These are phyloP conservation scores for Argynnis bischoffii DNA, from an alignment of 2,888 invertebrate genomes.

Conservation along the genomic window DNA sequence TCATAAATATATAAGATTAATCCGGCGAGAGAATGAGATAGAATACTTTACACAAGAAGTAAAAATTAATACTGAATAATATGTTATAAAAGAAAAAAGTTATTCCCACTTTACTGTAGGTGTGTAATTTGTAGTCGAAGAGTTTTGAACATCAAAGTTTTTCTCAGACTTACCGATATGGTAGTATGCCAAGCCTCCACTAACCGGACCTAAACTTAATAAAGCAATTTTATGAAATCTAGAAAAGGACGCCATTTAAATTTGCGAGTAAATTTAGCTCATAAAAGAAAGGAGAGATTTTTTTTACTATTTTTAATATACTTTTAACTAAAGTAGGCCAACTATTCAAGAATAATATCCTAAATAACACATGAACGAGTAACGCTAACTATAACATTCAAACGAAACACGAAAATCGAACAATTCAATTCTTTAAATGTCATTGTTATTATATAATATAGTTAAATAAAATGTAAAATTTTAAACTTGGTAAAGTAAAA, in stretches of 20 bases:
- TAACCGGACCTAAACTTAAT: constrained; percentile 84
- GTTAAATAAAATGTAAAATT: too few relatives aligned
- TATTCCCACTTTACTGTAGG: constrained; percentile 91
- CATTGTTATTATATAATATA: too few relatives aligned
- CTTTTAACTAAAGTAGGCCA: constrained; percentile 12
- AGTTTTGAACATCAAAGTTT: constrained; percentile 79
- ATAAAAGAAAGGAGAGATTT: background rate
- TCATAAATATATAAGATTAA: too few relatives aligned
- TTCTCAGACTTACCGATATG: constrained; percentile 72
- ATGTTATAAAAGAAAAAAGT: too few relatives aligned
- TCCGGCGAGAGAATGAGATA: too few relatives aligned
- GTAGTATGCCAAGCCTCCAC: constrained; percentile 85
- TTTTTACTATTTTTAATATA: background rate
- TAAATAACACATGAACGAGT: background rate
- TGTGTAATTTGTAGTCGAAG: constrained; percentile 86
- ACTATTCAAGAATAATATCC: constrained; percentile 4
- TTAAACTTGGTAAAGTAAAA: too few relatives aligned
- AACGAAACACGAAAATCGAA: background rate
- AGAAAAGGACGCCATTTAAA: constrained; percentile 78
- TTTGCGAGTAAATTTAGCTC: background rate
- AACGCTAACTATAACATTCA: background rate
- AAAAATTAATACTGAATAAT: too few relatives aligned
- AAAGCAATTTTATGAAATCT: constrained; percentile 82
- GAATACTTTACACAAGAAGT: too few relatives aligned
- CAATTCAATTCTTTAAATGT: too few relatives aligned